Base-by-base conservation (phyloP, 2,113 vertebrate species). In the Plecotus auritus region DNA sequence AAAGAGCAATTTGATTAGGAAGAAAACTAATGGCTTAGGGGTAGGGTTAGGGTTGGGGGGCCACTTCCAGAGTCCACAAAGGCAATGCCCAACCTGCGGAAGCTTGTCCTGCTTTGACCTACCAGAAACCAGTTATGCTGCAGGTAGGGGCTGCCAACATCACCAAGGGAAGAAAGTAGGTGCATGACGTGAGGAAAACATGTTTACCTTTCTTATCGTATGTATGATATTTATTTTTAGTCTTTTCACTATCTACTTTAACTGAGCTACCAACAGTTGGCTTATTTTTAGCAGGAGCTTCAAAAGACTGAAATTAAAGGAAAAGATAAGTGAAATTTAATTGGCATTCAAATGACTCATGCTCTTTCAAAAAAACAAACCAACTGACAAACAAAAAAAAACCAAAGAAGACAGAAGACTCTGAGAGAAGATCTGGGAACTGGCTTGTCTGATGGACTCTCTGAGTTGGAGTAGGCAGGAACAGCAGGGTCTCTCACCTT, bases 321-420 rank as follows among this genome's bases (percentile, higher is more conserved):
- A 54, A 67, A 51, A 49, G 23, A 51, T 45, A 47, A 64, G n/a
- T 74, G 23, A 93, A 90, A 80, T 87, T 47, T 74, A 80, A 90
- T 3, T 87, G 67, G 73, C 30, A 85, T 59, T 78, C 22, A 47
- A 88, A 28, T 84, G 64, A 86, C 14, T 66, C 7, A 11, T 1
- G 37, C 5, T 35, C 32, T 95, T 90, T 82, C 7, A 17, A 64
- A 77, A 96, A 37, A 82, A 6, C 0, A 14, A 42, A 88, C 7
- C 67, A 70, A 67, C 14, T 5, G 47, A 35, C 37, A 88, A 56
- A 42, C 35, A 94, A 49, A 64, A 9, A 64, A 69, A 70, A 45
- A 67, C 26, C 32, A 94, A 90, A 35, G 22, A 85, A 70, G n/a
- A 56, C 30, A 66, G 26, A 64, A 23, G 66, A 70, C 6, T 42